phyloP scores from a whole-genome alignment of 2,113 vertebrate genomes.

The Amblyornis subalaris region DNA sequence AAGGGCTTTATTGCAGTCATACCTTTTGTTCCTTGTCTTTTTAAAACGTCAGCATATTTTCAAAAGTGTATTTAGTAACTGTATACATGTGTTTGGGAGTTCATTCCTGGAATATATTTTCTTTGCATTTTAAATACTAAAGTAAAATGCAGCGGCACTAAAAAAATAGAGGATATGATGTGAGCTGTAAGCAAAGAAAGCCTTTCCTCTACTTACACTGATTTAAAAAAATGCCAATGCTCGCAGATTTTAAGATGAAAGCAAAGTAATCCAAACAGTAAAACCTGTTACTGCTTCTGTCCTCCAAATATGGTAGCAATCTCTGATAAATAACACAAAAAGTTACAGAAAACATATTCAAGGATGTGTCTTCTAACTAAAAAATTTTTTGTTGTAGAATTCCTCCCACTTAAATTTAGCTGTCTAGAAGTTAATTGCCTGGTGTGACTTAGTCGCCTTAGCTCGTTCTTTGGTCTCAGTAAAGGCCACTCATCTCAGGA shows the following conservation, averaged over 20 bases:
- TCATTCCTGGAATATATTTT: not conserved
- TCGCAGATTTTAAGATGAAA: not conserved
- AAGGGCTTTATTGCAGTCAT: not conserved
- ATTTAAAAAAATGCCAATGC: not conserved
- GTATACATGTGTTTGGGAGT: not conserved
- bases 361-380: not conserved
- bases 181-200: not conserved
- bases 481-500: not conserved
- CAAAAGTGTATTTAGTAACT: not conserved
- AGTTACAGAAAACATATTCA: not conserved
- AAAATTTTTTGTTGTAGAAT: not conserved
- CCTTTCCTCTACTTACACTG: not conserved
- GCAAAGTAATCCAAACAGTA: not conserved
- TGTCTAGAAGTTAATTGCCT: not conserved
- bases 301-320: not conserved
- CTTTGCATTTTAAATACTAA: not conserved
- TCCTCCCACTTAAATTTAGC: not conserved
- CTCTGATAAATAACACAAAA: not conserved
- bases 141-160: not conserved
- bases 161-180: not conserved
- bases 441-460: not conserved
- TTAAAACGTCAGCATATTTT: not conserved
- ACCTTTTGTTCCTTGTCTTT: not conserved
- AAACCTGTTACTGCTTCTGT: not conserved
- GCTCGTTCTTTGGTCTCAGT: not conserved